Base-by-base conservation (phyloP, 2,888 invertebrate genomes). In the Acheta domesticus region DNA sequence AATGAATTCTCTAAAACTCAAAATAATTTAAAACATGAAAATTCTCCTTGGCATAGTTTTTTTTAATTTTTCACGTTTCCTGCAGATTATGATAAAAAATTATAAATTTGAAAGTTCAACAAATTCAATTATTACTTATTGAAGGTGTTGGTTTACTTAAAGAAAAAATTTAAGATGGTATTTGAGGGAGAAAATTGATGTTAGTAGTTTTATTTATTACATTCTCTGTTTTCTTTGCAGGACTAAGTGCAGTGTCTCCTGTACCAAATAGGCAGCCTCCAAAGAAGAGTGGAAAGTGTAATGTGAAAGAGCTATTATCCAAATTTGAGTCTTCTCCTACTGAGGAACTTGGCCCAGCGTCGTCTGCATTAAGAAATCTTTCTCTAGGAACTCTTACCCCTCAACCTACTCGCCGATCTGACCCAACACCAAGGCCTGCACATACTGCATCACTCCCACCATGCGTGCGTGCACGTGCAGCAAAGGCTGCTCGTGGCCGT, bases 241-340 rank as follows among this genome's bases (percentile, higher is more conserved):
- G 62, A 21, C 19, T 74, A 73, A 76, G 73, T 62, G 48, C 50
- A 20, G 20, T 62, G 20, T 20, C 48, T 20, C 79, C 23, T 8
- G 20, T 48, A 84, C 81, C 82, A 78, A 85, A n/a, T 62, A 14
- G 62, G n/a, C 62, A 62, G 16, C 14, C 16, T 62, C 84, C 77
- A 86, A 79, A 23, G 16, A 50, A 16, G 77, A 36, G 86, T 48
- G 84, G 86, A 89, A 85, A 87, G 84, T 87, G 87, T 77, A 92
- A 91, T 82, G 92, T 92, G 0, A 88, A 90, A 82, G 91, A 92
- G 82, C 83, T 92, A 80, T 91, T 92, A 19, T 90, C 89, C 36
- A 88, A 91, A 82, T 92, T 92, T 82, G 92, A 92, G 84, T 85
- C 85, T 48, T 91, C 91, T 81, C 91, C 91, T 0, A 90, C 91